Conservation (phyloP, 2,888 invertebrate genomes). For the Callyntrura sp. region DNA sequence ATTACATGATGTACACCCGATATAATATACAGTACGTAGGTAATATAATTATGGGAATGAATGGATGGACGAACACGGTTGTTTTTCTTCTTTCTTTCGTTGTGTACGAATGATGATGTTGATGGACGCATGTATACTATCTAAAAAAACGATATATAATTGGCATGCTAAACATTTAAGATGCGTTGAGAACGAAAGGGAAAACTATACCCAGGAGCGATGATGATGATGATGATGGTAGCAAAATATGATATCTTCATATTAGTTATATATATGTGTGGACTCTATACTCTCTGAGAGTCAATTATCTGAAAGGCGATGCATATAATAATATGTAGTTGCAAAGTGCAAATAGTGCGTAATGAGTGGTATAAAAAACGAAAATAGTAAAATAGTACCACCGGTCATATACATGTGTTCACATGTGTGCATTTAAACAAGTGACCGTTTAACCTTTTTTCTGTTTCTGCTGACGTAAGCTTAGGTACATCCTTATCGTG, state of each 20-base stretch:
- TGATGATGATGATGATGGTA: not conserved
- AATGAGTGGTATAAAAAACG: slow-evolving; percentile 8
- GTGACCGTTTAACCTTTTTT: slow-evolving; percentile 21
- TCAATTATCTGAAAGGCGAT: slow-evolving; percentile 49
- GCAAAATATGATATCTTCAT: not conserved
- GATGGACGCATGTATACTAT: not conserved
- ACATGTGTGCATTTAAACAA: slow-evolving; percentile 28
- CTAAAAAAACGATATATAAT: slow-evolving; percentile 38
- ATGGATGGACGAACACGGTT: slow-evolving; percentile 45
- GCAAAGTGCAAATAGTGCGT: slow-evolving; percentile 54
- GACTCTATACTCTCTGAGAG: not conserved
- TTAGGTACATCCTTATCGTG: slow-evolving; percentile 39
- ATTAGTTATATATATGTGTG: not conserved
- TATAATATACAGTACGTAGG: not conserved
- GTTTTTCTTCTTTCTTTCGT: slow-evolving; percentile 25
- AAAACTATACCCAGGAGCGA: slow-evolving; percentile 24
- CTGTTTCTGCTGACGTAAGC: not conserved
- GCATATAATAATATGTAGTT: not conserved
- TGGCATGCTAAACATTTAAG: slow-evolving; percentile 46
- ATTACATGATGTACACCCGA: not conserved
- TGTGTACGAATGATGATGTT: not conserved
- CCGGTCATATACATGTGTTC: slow-evolving; percentile 9
- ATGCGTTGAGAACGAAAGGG: slow-evolving; percentile 63
- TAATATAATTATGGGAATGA: slow-evolving; percentile 39
- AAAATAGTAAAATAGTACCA: not conserved